phyloP scores from a whole-genome alignment of 2,797 vertebrate genomes.

The Scyliorhinus canicula region DNA sequence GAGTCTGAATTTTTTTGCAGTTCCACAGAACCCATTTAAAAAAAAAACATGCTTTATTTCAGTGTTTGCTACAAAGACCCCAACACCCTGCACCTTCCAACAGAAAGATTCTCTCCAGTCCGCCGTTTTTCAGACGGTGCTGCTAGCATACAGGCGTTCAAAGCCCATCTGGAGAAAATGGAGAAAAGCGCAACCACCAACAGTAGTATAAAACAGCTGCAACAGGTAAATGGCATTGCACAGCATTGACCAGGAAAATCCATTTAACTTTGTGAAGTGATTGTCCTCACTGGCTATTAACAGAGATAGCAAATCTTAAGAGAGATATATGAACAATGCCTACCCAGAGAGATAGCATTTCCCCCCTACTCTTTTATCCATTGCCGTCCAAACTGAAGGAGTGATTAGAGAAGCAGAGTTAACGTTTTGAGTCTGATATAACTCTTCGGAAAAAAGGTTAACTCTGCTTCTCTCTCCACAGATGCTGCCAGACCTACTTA shows the following conservation, averaged over 20 bases:
- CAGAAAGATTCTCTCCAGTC: constrained; percentile 95
- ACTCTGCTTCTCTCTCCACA: too few species aligned
- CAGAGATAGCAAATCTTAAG: not conserved
- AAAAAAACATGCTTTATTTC: constrained; percentile 48
- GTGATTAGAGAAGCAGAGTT: not conserved
- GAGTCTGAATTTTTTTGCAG: not conserved
- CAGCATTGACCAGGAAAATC: not conserved
- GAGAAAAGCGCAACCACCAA: constrained; percentile 62
- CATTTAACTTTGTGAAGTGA: not conserved
- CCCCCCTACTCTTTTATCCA: not conserved
- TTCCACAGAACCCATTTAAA: constrained; percentile 1
- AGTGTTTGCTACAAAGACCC: constrained; percentile 97
- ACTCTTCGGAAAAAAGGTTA: too few species aligned
- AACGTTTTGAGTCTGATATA: too few species aligned
- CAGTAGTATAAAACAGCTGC: constrained; percentile 88
- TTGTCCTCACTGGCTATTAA: not conserved
- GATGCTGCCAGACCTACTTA: too few species aligned
- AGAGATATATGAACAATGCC: not conserved
- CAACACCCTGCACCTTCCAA: constrained; percentile 93
- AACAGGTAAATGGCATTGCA: constrained; percentile 70
- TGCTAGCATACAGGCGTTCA: constrained; percentile 94
- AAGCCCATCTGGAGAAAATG: constrained; percentile 85
- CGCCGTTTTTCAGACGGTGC: constrained; percentile 94
- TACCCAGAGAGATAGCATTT: not conserved
- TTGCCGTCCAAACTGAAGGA: not conserved